phyloP scores from a whole-genome alignment of 2,888 invertebrate genomes.

The Phyllotreta cruciferae region DNA sequence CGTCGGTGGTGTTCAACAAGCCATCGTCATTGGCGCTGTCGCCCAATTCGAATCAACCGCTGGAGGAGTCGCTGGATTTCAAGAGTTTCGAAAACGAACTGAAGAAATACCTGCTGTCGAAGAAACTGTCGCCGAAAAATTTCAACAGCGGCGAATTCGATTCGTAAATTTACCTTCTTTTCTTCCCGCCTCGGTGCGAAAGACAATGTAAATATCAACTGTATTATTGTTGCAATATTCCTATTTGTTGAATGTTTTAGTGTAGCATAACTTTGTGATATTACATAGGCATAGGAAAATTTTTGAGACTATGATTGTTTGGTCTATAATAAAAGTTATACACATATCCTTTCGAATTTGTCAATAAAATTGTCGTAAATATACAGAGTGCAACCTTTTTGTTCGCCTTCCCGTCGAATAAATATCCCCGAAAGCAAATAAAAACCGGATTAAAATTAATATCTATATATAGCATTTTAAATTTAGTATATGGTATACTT shows the following conservation, averaged over 20 bases:
- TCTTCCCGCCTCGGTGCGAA: conserved; percentile 5
- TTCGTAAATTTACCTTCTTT: conserved; percentile 3
- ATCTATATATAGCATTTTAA: background rate
- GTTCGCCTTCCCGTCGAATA: background rate
- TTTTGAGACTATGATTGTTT: conserved; percentile 32
- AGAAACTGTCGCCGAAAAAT: conserved; percentile 46
- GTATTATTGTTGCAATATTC: conserved; percentile 37
- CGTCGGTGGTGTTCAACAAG: conserved; percentile 33
- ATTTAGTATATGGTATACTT: conserved; percentile 12
- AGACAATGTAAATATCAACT: conserved; percentile 26
- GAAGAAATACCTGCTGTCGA: conserved; percentile 55
- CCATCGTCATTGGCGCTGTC: conserved; percentile 50
- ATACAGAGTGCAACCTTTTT: conserved; percentile 1
- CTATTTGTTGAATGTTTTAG: conserved; percentile 38
- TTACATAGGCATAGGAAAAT: conserved; percentile 30
- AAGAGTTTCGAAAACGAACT: conserved; percentile 66
- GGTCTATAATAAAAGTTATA: conserved; percentile 26
- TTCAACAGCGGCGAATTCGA: conserved; percentile 19
- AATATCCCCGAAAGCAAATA: background rate
- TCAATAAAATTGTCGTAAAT: conserved; percentile 32
- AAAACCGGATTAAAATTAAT: too few relatives aligned
- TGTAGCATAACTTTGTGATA: conserved; percentile 36
- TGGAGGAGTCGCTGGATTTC: conserved; percentile 60
- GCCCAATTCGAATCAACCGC: conserved; percentile 61
- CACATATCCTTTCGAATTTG: conserved; percentile 34